Percentiles rank a stretch among this genome's conserved stretches.
These are phyloP conservation scores for Melinaea menophilus DNA, from an alignment of 2,888 invertebrate species.

Conservation along the genomic window DNA sequence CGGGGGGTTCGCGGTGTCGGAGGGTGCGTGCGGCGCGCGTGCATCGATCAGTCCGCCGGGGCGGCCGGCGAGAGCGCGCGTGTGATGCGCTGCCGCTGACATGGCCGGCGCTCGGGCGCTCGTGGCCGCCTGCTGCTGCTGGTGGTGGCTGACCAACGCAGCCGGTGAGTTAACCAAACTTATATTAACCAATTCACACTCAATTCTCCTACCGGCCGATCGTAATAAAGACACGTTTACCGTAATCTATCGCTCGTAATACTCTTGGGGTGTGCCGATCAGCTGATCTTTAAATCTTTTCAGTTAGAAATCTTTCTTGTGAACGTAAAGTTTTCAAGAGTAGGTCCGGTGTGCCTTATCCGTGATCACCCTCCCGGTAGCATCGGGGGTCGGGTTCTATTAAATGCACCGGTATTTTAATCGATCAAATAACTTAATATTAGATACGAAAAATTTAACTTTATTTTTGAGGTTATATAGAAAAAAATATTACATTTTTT, in stretches of 20 bases:
- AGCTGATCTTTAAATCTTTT: slow-evolving; percentile 33
- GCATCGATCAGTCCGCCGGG: slow-evolving; percentile 75
- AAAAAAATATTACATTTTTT: not conserved
- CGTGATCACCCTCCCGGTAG: slow-evolving; percentile 44
- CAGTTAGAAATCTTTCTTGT: slow-evolving; percentile 15
- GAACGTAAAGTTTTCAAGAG: slow-evolving; percentile 24
- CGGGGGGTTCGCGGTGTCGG: slow-evolving; percentile 54
- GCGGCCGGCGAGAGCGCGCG: slow-evolving; percentile 77
- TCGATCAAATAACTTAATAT: slow-evolving; percentile 19
- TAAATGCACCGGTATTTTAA: slow-evolving; percentile 39
- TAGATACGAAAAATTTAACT: not conserved
- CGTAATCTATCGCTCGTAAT: slow-evolving; percentile 42
- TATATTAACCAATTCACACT: slow-evolving; percentile 11
- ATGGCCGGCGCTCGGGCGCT: slow-evolving; percentile 79
- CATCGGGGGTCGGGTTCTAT: slow-evolving; percentile 45
- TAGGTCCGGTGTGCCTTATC: slow-evolving; percentile 44
- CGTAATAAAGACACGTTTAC: slow-evolving; percentile 38
- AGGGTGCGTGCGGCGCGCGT: slow-evolving; percentile 67
- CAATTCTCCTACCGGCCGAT: slow-evolving; percentile 55
- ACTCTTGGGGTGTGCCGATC: slow-evolving; percentile 36
- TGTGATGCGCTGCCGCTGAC: slow-evolving; percentile 75
- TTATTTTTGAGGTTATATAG: not conserved
- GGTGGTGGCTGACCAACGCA: slow-evolving; percentile 75
- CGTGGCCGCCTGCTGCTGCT: slow-evolving; percentile 74
- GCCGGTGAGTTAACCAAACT: slow-evolving; percentile 66